Evolutionary conservation across 2,797 vertebrate species (phyloP), one percentile per base, ranked within the genome.

Genomic region (Squalus acanthias): DNA sequence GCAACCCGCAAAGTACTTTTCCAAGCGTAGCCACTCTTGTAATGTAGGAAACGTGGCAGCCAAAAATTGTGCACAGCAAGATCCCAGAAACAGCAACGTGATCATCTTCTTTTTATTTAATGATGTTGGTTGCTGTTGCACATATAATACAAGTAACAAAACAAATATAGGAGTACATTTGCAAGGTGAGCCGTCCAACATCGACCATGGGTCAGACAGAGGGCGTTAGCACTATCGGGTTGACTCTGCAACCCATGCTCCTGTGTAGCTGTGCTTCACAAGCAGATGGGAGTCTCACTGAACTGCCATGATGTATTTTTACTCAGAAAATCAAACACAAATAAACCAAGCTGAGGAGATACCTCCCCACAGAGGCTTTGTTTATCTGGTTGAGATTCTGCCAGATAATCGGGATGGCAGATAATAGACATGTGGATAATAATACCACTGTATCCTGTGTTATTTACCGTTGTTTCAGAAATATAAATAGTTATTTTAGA

Each of bases 281-380:
- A 63, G 53, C 88, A 91, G 33, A 65, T 33, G 57, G 26, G 57
- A 91, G 57, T n/a, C 88, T 91, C 29, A n/a, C 57, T 17, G 12
- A 63, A 63, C 13, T 33, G 13, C 57, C 57, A 15, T 63, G 88
- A 91, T n/a, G 88, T 91, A 63, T 29, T 57, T 57, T 89, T 13
- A 87, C 46, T 50, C 13, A n/a, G 57, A 63, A 26, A 91, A 85
- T 50, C 24, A 85, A 85, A 85, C 46, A 24, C 46, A 85, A 85
- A n/a, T 91, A 91, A 91, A 63, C 57, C n/a, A 91, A 91, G 88
- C 63, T n/a, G 88, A 91, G 29, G 60, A 8, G 88, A 63, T n/a
- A 8, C 63, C 15, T 63, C 10, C 15, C 88, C 60, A 63, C 4
- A 63, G 6, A 91, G 33, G 63, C n/a, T 93, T 93, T 93, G 46